A percentile compares a stretch with the other conserved stretches of the same genome.
phyloP scores from a whole-genome alignment of 2,888 invertebrate species.

The Lasioglossum marginatum region DNA sequence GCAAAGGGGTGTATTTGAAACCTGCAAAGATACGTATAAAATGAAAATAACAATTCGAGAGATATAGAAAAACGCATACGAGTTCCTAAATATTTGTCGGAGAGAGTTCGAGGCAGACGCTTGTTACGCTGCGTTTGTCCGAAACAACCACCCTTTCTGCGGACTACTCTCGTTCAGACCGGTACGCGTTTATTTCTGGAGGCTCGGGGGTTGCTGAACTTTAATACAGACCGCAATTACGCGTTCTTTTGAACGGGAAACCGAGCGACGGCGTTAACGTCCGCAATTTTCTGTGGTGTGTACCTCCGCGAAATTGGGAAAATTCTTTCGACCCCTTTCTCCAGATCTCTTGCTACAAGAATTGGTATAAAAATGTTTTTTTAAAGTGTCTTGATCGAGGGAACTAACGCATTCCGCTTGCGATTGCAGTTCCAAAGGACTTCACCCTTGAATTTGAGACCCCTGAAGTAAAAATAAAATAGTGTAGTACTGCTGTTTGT shows the following conservation, averaged over 20 bases:
- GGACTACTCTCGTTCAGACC: background rate
- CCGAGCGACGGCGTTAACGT: background rate
- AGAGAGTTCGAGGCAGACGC: background rate
- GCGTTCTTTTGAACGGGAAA: constrained; percentile 5
- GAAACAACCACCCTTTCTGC: constrained; percentile 16
- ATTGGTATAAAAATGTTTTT: background rate
- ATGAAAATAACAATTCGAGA: background rate
- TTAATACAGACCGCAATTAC: constrained; percentile 38
- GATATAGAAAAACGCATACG: background rate
- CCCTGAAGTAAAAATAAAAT: background rate
- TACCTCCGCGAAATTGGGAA: background rate
- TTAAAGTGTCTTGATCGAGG: background rate
- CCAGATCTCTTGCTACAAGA: background rate
- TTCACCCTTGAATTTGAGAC: background rate
- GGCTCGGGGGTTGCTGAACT: constrained; percentile 8
- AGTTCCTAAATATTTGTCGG: background rate
- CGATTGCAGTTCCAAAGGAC: background rate
- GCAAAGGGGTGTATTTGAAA: too few relatives aligned
- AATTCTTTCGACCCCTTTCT: background rate
- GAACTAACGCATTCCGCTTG: background rate
- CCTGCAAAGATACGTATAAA: too few relatives aligned
- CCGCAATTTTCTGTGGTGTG: background rate
- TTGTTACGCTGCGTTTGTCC: constrained; percentile 22
- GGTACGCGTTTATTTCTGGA: constrained; percentile 42
- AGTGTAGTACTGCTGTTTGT: background rate